phyloP scores from a whole-genome alignment of 2,888 invertebrate genomes.

The Melieria picta region DNA sequence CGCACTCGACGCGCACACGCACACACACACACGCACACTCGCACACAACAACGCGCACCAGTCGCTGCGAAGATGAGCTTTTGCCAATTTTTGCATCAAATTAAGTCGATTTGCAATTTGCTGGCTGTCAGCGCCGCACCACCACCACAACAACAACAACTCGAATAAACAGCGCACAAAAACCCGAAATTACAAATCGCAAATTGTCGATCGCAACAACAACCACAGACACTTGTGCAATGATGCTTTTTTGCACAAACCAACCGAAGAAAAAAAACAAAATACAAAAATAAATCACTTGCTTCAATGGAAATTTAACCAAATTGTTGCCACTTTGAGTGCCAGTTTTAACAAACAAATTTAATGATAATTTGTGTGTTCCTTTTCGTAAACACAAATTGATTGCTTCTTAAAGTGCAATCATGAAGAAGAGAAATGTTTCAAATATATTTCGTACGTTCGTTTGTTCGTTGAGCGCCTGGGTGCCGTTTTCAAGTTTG shows the following conservation, averaged over 20 bases:
- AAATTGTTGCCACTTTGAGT: no score
- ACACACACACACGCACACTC: not conserved
- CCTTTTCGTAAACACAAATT: not conserved
- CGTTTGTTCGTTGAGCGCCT: conserved; percentile 16
- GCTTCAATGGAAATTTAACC: no score
- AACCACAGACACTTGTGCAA: not conserved
- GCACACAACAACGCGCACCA: not conserved
- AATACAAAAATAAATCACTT: no score
- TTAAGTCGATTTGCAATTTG: not conserved
- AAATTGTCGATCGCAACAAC: conserved; percentile 4
- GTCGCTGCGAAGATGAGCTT: not conserved
- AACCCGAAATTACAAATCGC: not conserved
- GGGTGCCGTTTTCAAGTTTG: no score
- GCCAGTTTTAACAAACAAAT: no score
- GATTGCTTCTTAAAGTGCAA: not conserved
- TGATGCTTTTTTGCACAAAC: conserved; percentile 10
- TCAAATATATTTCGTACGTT: not conserved
- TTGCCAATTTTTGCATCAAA: not conserved
- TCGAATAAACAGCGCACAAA: not conserved
- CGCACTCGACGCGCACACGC: not conserved
- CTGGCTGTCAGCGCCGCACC: not conserved
- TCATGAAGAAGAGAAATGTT: not conserved
- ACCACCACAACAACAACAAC: not conserved
- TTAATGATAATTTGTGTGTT: not conserved
- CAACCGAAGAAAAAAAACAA: not conserved